Percentiles rank a stretch among this genome's conserved stretches.
phyloP scores from a whole-genome alignment of 1,140 invertebrate species.

The Hermetia illucens region DNA sequence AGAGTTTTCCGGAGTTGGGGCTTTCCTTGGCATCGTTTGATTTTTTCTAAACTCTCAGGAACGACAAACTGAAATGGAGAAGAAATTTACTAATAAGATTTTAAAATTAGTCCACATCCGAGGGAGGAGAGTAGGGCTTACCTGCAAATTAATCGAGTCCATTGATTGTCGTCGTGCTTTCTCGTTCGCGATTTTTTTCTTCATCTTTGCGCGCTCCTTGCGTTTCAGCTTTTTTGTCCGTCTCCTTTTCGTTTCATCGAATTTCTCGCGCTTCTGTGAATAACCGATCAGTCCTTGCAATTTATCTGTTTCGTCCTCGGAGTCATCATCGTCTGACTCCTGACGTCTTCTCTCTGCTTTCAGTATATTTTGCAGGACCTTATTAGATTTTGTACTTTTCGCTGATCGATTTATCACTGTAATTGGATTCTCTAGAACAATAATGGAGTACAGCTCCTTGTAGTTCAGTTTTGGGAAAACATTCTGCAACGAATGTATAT shows the following conservation, averaged over 20 bases:
- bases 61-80: slow-evolving; percentile 29
- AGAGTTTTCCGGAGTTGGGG: slow-evolving; percentile 30
- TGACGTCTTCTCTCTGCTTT: not conserved
- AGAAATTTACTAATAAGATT: not conserved
- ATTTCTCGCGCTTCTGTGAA: slow-evolving; percentile 16
- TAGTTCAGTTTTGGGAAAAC: slow-evolving; percentile 54
- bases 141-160: slow-evolving; percentile 24
- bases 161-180: slow-evolving; percentile 14
- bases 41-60: slow-evolving; percentile 30
- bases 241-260: slow-evolving; percentile 14
- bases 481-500: slow-evolving; percentile 41
- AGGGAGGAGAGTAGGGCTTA: slow-evolving; percentile 10
- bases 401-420: slow-evolving; percentile 34
- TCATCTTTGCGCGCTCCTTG: slow-evolving; percentile 21
- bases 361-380: not conserved
- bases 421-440: slow-evolving; percentile 36
- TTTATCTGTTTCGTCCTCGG: slow-evolving; percentile 6
- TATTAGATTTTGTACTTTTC: slow-evolving; percentile 8
- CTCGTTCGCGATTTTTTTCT: slow-evolving; percentile 15
- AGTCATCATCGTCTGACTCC: not conserved
- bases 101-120: not conserved
- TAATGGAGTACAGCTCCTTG: slow-evolving; percentile 42
- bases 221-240: slow-evolving; percentile 19
- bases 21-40: slow-evolving; percentile 7
- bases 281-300: slow-evolving; percentile 18